Conservation (phyloP, 2,797 vertebrate genomes). For the Semaprochilodus insignis region DNA sequence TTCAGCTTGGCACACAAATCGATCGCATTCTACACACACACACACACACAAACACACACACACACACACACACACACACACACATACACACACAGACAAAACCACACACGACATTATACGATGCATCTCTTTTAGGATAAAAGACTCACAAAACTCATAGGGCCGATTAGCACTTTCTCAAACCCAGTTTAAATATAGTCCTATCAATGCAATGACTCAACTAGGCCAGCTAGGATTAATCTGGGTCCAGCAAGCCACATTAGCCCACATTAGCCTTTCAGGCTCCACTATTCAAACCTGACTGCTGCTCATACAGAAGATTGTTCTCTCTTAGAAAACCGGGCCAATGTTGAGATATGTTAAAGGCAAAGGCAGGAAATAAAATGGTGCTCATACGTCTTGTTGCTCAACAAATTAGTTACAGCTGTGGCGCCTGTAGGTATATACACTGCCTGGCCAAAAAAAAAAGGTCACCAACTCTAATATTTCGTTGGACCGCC, state of each 20-base stretch:
- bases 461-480: too few species aligned
- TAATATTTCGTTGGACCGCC: too few species aligned
- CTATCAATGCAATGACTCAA: constrained; percentile 11
- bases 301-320: constrained; percentile 3
- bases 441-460: neutral
- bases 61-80: neutral
- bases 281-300: constrained; percentile 17
- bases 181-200: constrained; percentile 6
- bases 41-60: neutral
- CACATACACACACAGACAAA: neutral
- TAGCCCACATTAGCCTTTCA: constrained; percentile 26
- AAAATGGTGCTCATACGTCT: neutral
- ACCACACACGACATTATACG: neutral
- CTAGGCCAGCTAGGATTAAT: constrained; percentile 23
- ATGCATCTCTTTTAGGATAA: neutral
- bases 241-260: constrained; percentile 18
- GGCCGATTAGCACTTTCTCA: neutral
- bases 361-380: neutral
- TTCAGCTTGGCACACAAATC: constrained; percentile 38
- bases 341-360: neutral
- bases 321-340: neutral
- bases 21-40: constrained; percentile 6
- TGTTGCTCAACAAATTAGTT: neutral
- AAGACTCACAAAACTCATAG: constrained; percentile 6
- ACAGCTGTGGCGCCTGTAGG: neutral